Percentiles rank a stretch among this genome's conserved stretches.
Evolutionary conservation across 1,140 invertebrate genomes (phyloP).

Genomic region (Periplaneta americana): DNA sequence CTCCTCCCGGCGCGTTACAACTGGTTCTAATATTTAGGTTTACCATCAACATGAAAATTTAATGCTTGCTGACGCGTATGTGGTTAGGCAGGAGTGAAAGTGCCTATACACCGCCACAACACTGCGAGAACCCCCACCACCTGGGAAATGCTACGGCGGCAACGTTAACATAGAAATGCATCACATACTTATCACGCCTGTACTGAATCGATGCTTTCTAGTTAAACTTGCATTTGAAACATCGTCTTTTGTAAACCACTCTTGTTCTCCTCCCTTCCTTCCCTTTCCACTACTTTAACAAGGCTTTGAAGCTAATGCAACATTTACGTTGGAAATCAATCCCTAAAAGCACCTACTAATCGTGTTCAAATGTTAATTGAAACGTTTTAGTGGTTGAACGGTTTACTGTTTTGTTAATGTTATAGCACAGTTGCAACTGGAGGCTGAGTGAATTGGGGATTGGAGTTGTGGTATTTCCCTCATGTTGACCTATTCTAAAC

Average conservation of each 20-base stretch:
- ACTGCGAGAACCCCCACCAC: neutral
- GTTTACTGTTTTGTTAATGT: neutral
- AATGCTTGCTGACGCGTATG: neutral
- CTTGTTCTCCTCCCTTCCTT: neutral
- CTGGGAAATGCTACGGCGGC: neutral
- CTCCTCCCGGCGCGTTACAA: neutral
- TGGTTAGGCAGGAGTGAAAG: neutral
- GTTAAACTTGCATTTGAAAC: neutral
- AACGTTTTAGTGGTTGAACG: neutral
- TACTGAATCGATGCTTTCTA: neutral
- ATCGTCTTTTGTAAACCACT: neutral
- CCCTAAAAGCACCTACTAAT: neutral
- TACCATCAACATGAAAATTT: neutral
- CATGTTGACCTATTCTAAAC: neutral
- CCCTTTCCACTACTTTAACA: neutral
- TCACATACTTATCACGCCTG: neutral
- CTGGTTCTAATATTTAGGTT: neutral
- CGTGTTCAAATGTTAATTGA: neutral
- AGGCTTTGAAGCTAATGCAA: neutral
- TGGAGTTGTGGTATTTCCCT: neutral
- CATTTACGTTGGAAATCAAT: neutral
- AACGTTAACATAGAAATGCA: neutral
- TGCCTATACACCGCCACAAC: neutral
- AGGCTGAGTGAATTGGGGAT: neutral
- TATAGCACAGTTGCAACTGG: neutral